phyloP scores from a whole-genome alignment of 2,888 invertebrate genomes.

The Callosobruchus maculatus region DNA sequence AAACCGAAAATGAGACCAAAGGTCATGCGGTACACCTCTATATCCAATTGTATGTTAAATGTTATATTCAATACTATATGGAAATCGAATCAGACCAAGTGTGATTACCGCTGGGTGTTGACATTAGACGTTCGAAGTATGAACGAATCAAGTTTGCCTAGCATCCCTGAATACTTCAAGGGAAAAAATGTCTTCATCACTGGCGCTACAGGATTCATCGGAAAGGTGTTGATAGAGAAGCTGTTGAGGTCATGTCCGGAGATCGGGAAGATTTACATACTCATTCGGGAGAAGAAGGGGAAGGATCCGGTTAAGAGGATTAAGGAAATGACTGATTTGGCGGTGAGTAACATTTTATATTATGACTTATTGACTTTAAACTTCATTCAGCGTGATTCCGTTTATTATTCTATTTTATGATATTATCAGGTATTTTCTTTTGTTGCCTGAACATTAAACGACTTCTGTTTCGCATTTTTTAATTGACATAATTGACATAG shows the following conservation, averaged over 20 bases:
- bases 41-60: background rate
- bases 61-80: background rate
- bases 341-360: constrained; percentile 42
- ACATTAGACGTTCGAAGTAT: background rate
- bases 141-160: background rate
- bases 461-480: too few species aligned
- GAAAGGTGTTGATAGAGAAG: constrained; percentile 87
- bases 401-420: too few species aligned
- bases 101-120: background rate
- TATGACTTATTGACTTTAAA: too few species aligned
- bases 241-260: constrained; percentile 78
- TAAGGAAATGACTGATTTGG: constrained; percentile 54
- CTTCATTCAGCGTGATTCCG: too few species aligned
- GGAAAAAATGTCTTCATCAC: constrained; percentile 75
- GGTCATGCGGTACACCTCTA: background rate
- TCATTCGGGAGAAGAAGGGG: constrained; percentile 72
- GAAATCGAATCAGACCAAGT: background rate
- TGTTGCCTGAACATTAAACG: too few species aligned
- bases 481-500: too few species aligned
- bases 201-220: constrained; percentile 88
- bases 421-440: too few species aligned
- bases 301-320: constrained; percentile 63
- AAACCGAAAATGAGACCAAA: background rate
- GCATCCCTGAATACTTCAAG: constrained; percentile 61
- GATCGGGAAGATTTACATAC: constrained; percentile 69